These are phyloP conservation scores for Macroramphosus scolopax DNA, from an alignment of 2,797 vertebrate genomes.

Conservation along the genomic window DNA sequence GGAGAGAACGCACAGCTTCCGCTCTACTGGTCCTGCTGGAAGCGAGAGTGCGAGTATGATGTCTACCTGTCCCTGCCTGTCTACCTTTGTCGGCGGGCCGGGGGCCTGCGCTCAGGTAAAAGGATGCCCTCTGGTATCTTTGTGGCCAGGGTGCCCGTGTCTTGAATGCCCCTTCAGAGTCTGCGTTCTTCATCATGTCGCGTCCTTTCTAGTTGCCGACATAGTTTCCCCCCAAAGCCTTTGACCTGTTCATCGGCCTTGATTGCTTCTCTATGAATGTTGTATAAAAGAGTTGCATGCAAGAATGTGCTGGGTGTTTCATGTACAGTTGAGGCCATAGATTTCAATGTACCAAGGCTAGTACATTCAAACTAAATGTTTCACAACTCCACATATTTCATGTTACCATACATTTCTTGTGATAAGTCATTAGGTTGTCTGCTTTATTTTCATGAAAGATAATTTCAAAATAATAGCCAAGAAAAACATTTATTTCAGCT, in stretches of 20 bases:
- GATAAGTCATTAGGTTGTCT: too few species aligned
- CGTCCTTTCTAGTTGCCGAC: constrained; percentile 51
- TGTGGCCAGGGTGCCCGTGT: constrained; percentile 47
- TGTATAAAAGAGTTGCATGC: constrained; percentile 61
- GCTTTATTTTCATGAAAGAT: too few species aligned
- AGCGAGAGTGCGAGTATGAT: constrained; percentile 83
- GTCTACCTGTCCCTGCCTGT: constrained; percentile 85
- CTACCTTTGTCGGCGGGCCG: constrained; percentile 83
- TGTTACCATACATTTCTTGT: too few species aligned
- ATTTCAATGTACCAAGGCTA: too few species aligned
- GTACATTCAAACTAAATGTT: too few species aligned
- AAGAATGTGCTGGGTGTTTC: constrained; percentile 31
- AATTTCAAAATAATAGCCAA: too few species aligned
- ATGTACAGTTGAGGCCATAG: too few species aligned
- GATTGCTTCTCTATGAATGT: constrained; percentile 53
- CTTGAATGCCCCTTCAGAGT: constrained; percentile 60
- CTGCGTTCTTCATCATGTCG: constrained; percentile 55
- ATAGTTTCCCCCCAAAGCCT: constrained; percentile 34
- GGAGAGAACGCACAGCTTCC: constrained; percentile 80
- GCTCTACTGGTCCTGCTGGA: constrained; percentile 87
- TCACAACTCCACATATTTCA: too few species aligned
- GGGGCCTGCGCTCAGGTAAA: constrained; percentile 84
- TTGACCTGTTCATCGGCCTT: constrained; percentile 43
- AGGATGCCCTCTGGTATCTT: constrained; percentile 50
- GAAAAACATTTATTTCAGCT: too few species aligned